Evolutionary conservation across 2,888 invertebrate genomes (phyloP).

Genomic region (Acanthosepion pharaonis): DNA sequence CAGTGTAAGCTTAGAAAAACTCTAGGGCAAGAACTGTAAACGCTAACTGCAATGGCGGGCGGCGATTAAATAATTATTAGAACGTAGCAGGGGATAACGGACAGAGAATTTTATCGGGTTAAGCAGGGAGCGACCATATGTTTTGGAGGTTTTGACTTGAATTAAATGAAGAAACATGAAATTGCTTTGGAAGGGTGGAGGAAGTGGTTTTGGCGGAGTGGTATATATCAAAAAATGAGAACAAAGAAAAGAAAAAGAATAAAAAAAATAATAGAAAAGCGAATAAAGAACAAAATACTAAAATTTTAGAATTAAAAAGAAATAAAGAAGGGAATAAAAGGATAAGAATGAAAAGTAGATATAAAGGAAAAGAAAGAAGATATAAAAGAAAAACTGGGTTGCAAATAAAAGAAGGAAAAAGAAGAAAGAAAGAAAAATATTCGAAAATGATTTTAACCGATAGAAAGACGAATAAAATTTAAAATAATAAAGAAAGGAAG

Average conservation of each 20-base stretch:
- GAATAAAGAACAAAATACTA: neutral
- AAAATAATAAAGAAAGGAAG: too few species aligned
- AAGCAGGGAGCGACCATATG: neutral
- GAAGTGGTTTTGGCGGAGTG: neutral
- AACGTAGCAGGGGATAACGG: neutral
- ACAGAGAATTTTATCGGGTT: neutral
- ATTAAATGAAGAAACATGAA: neutral
- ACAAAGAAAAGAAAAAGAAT: neutral
- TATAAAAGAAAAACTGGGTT: too few species aligned
- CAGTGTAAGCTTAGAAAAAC: neutral
- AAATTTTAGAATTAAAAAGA: too few species aligned
- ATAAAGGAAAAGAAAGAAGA: neutral
- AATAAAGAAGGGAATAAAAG: neutral
- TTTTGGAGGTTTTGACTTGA: neutral
- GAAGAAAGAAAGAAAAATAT: too few species aligned
- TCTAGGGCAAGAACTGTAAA: neutral
- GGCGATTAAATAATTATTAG: neutral
- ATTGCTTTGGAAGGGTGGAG: neutral
- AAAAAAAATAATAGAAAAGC: too few species aligned
- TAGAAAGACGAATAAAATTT: too few species aligned
- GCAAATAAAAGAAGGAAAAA: too few species aligned
- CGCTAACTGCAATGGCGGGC: neutral
- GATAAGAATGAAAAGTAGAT: neutral
- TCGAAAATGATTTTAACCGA: too few species aligned
- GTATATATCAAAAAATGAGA: neutral